Percentiles rank a stretch among this genome's conserved stretches.
Evolutionary conservation across 2,888 invertebrate genomes (phyloP).

Genomic region (Aleiodes leptofemur): DNA sequence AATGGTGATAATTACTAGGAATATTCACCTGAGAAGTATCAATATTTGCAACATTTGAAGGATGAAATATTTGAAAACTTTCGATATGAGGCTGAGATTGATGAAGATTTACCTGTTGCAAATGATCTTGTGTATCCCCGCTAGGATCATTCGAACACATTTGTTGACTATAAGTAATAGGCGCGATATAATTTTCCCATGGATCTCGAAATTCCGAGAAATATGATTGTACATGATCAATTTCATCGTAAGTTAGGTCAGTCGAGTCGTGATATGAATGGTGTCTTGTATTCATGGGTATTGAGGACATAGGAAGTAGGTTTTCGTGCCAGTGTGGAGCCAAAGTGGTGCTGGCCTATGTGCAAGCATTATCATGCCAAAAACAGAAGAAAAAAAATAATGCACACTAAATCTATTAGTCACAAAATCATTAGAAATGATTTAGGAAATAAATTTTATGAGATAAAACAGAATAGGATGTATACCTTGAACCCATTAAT

Average conservation of each 20-base stretch:
- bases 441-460: conserved; percentile 38
- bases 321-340: conserved; percentile 71
- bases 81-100: background rate
- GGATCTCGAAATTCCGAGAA: conserved; percentile 80
- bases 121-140: background rate
- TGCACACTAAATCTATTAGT: conserved; percentile 72
- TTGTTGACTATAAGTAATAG: background rate
- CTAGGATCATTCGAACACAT: conserved; percentile 2
- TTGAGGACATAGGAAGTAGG: conserved; percentile 40
- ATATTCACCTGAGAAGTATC: background rate
- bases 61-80: background rate
- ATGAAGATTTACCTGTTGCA: background rate
- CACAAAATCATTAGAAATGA: conserved; percentile 48
- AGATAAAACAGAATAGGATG: conserved; percentile 45
- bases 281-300: conserved; percentile 39
- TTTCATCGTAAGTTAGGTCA: conserved; percentile 55
- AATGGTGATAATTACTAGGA: background rate
- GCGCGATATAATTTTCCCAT: conserved; percentile 82
- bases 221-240: conserved; percentile 58
- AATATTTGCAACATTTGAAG: no score
- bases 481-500: conserved; percentile 59
- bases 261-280: conserved; percentile 52
- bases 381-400: conserved; percentile 69
- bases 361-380: conserved; percentile 72
- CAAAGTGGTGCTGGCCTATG: conserved; percentile 72